Percentiles rank a stretch among this genome's conserved stretches.
Conservation (phyloP, 2,888 invertebrate species). For the Meteorus cinctellus region DNA sequence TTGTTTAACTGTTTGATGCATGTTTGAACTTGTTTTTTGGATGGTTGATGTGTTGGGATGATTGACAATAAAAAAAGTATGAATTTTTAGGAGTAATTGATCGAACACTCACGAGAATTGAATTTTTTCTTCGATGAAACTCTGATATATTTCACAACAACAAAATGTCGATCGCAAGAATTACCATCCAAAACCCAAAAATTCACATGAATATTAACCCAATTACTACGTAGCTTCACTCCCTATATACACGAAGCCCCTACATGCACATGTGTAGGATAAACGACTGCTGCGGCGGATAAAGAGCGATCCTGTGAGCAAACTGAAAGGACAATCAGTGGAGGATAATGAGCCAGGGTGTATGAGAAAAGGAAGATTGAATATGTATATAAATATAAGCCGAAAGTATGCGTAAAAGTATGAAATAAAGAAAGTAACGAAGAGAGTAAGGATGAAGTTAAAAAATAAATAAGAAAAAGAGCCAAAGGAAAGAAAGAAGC, state of each 20-base stretch:
- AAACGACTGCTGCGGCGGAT: conserved; percentile 25
- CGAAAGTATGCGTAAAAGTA: neutral
- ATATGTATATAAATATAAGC: conserved; percentile 1
- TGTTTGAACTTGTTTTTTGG: too few species aligned
- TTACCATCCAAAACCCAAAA: neutral
- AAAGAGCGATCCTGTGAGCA: conserved; percentile 18
- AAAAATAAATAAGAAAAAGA: conserved; percentile 51
- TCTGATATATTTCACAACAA: neutral
- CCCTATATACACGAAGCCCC: neutral
- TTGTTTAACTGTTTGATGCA: too few species aligned
- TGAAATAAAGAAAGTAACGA: conserved; percentile 33
- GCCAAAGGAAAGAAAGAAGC: conserved; percentile 20
- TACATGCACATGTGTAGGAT: neutral
- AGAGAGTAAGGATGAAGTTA: conserved; percentile 23
- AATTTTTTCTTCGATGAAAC: too few species aligned
- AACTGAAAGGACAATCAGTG: conserved; percentile 44
- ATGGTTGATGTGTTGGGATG: too few species aligned
- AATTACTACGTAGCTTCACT: neutral
- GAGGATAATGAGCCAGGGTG: conserved; percentile 50
- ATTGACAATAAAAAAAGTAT: too few species aligned
- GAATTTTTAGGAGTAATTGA: too few species aligned
- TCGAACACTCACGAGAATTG: too few species aligned
- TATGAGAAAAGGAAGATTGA: conserved; percentile 32
- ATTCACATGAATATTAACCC: neutral
- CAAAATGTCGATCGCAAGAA: neutral